Percentiles rank a stretch among this genome's conserved stretches.
These are phyloP conservation scores for Schizaphis graminum DNA, from an alignment of 2,888 invertebrate species.

Conservation along the genomic window DNA sequence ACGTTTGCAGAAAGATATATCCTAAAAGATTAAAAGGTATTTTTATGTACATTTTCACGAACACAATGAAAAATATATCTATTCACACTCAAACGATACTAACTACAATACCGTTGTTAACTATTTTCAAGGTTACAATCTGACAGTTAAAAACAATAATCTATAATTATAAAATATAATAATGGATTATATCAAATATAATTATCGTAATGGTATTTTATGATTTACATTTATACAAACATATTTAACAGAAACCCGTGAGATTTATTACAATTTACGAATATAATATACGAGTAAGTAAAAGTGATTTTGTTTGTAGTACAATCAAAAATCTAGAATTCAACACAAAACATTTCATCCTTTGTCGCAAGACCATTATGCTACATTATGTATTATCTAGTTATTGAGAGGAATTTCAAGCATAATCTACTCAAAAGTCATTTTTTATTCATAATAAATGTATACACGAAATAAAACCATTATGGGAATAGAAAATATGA, in stretches of 20 bases:
- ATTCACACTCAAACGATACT: not conserved
- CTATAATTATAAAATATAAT: not conserved
- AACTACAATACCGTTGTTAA: not conserved
- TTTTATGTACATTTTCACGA: not conserved
- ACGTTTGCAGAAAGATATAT: not conserved
- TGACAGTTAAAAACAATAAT: not conserved
- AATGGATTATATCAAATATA: not conserved
- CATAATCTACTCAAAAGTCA: not conserved
- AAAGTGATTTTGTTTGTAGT: not conserved
- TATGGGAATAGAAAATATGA: not conserved
- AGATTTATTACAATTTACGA: not conserved
- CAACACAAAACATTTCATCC: not conserved
- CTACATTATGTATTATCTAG: not conserved
- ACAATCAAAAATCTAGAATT: not conserved
- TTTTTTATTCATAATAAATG: not conserved
- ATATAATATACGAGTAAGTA: not conserved
- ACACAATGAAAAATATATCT: not conserved
- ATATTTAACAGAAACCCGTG: not conserved
- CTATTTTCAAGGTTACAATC: not conserved
- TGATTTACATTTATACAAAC: not conserved
- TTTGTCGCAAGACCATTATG: not conserved
- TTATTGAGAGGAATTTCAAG: not conserved
- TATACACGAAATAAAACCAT: not conserved
- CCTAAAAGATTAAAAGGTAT: not conserved
- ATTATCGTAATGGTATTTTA: not conserved